phyloP scores from a whole-genome alignment of 2,888 invertebrate genomes.

The Noctua janthe region DNA sequence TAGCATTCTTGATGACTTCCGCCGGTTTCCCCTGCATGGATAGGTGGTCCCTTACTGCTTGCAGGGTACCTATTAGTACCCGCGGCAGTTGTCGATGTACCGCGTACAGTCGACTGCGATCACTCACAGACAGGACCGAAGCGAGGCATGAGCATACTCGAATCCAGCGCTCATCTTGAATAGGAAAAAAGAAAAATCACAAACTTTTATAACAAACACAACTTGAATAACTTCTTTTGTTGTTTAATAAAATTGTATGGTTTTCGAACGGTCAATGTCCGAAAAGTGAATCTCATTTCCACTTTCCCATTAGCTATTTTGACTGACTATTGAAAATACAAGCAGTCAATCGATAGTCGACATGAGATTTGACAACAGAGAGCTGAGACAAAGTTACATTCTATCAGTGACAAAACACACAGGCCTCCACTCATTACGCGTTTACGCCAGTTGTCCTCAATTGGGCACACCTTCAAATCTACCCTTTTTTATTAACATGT shows the following conservation, averaged over 20 bases:
- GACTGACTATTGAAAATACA: neutral
- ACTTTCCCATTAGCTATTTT: neutral
- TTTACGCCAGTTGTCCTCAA: no score
- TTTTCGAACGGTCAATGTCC: neutral
- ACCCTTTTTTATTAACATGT: no score
- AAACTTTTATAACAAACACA: no score
- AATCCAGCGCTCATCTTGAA: slow-evolving; percentile 80
- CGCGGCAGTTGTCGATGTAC: slow-evolving; percentile 78
- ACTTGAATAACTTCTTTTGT: neutral
- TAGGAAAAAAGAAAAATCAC: neutral
- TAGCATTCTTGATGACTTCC: slow-evolving; percentile 81
- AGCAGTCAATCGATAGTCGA: neutral
- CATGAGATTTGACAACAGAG: neutral
- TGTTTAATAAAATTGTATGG: neutral
- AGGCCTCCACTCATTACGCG: neutral
- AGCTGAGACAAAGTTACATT: neutral
- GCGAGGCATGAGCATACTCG: slow-evolving; percentile 78
- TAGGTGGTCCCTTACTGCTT: slow-evolving; percentile 80
- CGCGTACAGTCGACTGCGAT: slow-evolving; percentile 76
- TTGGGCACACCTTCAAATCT: no score
- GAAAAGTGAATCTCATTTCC: neutral
- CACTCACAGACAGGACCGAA: slow-evolving; percentile 73
- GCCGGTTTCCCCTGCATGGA: slow-evolving; percentile 81
- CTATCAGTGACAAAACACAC: neutral
- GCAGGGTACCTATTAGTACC: slow-evolving; percentile 72